These are phyloP conservation scores for Sarcophaga subvicina DNA, from an alignment of 2,888 invertebrate genomes.

Conservation along the genomic window DNA sequence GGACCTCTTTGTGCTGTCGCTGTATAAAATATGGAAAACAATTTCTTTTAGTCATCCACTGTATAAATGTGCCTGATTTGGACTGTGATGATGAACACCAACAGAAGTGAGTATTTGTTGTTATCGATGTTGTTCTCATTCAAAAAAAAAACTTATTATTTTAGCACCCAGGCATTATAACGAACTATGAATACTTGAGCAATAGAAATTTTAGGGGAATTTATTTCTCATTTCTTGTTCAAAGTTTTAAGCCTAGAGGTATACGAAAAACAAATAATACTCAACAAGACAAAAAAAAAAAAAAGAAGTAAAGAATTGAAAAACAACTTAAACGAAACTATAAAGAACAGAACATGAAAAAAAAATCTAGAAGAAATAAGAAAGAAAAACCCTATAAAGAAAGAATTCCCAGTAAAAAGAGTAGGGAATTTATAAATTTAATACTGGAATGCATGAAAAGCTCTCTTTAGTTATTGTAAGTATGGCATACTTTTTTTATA, in stretches of 20 bases:
- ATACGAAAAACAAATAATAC: conserved; percentile 52
- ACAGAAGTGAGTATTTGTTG: neutral
- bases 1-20: too few relatives aligned
- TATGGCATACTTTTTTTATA: neutral
- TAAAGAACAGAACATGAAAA: neutral
- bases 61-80: neutral
- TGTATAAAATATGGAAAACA: neutral
- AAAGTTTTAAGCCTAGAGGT: conserved; percentile 48
- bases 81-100: conserved; percentile 23
- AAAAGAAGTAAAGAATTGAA: neutral
- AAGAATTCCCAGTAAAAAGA: neutral
- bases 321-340: conserved; percentile 48
- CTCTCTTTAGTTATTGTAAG: neutral
- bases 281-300: conserved; percentile 29
- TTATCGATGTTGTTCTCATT: neutral
- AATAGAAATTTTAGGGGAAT: conserved; percentile 36
- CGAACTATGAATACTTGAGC: conserved; percentile 46
- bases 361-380: neutral
- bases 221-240: neutral
- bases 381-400: neutral
- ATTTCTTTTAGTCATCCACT: neutral
- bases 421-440: neutral
- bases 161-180: conserved; percentile 50
- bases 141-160: conserved; percentile 31
- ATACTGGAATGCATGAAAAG: conserved; percentile 1